Percentiles rank a stretch among this genome's conserved stretches.
These are phyloP conservation scores for Gryllus bimaculatus DNA, from an alignment of 1,140 invertebrate genomes.

Conservation along the genomic window DNA sequence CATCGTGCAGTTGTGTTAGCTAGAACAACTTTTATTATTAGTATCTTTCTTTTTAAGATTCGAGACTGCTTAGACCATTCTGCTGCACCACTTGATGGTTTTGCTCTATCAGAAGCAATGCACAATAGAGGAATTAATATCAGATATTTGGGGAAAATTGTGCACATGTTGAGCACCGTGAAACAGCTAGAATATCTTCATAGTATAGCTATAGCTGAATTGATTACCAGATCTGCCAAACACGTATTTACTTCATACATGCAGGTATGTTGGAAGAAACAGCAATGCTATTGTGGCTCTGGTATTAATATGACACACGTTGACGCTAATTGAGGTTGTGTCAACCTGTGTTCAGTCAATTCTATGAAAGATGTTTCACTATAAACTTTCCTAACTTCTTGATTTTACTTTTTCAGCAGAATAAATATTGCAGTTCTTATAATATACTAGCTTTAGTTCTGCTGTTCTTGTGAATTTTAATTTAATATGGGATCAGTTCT, in stretches of 20 bases:
- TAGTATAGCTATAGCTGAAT: constrained; percentile 76
- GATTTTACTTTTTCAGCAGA: too few relatives aligned
- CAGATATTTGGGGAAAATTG: constrained; percentile 86
- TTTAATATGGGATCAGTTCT: too few relatives aligned
- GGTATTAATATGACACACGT: too few relatives aligned
- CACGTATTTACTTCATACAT: constrained; percentile 89
- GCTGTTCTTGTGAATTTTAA: too few relatives aligned
- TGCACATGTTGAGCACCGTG: constrained; percentile 64
- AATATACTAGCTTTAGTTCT: too few relatives aligned
- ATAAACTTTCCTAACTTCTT: too few relatives aligned
- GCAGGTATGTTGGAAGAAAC: constrained; percentile 46
- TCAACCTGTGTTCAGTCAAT: too few relatives aligned
- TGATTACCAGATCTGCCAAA: constrained; percentile 80
- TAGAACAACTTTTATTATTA: background rate
- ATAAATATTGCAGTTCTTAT: too few relatives aligned
- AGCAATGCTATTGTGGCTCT: too few relatives aligned
- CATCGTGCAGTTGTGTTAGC: too few relatives aligned
- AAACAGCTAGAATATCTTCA: constrained; percentile 78
- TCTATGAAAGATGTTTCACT: too few relatives aligned
- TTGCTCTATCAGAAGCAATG: constrained; percentile 84
- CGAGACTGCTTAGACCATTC: constrained; percentile 87
- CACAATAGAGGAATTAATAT: constrained; percentile 95
- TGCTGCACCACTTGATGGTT: constrained; percentile 88
- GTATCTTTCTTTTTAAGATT: constrained; percentile 45
- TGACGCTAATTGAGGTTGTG: too few relatives aligned